phyloP scores from a whole-genome alignment of 2,113 vertebrate genomes.

The Tylochromis polylepis region DNA sequence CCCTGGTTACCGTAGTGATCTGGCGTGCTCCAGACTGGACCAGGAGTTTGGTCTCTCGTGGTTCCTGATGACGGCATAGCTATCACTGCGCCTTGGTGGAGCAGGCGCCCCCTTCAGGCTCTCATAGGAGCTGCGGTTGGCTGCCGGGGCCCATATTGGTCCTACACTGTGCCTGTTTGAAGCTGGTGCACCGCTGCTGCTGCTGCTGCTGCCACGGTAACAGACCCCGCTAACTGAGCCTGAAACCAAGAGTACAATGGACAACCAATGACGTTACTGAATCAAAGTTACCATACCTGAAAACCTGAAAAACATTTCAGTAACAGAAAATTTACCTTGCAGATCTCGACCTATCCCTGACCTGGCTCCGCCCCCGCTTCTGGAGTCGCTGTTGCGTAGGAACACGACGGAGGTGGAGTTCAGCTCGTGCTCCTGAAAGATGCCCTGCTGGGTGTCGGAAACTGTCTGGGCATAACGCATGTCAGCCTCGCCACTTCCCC shows the following conservation, averaged over 20 bases:
- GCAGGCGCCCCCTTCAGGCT: conserved; percentile 75
- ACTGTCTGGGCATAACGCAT: conserved; percentile 80
- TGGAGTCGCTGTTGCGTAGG: conserved; percentile 15
- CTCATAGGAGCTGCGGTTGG: conserved; percentile 69
- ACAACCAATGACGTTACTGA: background rate
- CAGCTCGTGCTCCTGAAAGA: conserved; percentile 34
- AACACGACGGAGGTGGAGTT: conserved; percentile 1
- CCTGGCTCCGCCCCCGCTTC: background rate
- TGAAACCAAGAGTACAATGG: background rate
- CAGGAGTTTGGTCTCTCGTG: conserved; percentile 83
- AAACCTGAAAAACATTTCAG: background rate
- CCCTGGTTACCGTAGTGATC: conserved; percentile 55
- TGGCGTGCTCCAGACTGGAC: conserved; percentile 78
- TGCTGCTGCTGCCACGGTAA: conserved; percentile 46
- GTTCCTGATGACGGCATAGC: conserved; percentile 82
- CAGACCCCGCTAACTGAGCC: conserved; percentile 40
- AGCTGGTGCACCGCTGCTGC: conserved; percentile 5
- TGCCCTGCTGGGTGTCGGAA: conserved; percentile 71
- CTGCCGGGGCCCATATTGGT: conserved; percentile 68
- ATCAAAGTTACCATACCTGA: background rate
- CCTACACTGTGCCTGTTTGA: conserved; percentile 66
- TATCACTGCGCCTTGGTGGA: conserved; percentile 88
- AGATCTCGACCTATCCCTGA: background rate
- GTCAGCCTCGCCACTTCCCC: conserved; percentile 76
- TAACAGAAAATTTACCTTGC: conserved; percentile 16